These are phyloP conservation scores for Coptodon bakossiorum DNA, from an alignment of 2,113 vertebrate genomes.

Conservation along the genomic window DNA sequence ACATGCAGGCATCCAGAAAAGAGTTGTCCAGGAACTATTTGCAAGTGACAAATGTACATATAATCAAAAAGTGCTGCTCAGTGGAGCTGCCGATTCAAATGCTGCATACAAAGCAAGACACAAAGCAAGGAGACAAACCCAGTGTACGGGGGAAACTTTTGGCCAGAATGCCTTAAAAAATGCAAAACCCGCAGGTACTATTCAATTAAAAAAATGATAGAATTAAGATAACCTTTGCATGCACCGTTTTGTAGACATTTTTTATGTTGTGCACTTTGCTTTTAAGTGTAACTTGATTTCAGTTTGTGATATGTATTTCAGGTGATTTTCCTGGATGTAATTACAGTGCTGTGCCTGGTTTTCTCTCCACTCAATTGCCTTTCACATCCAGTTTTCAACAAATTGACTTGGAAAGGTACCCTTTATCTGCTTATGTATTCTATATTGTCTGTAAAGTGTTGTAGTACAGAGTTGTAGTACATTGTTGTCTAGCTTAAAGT, in stretches of 20 bases:
- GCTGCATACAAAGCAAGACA: slow-evolving; percentile 48
- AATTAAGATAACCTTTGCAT: not conserved
- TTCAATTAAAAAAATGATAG: not conserved
- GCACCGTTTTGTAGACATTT: not conserved
- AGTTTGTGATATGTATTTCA: not conserved
- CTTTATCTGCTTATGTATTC: not conserved
- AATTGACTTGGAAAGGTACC: slow-evolving; percentile 84
- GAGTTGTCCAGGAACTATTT: not conserved
- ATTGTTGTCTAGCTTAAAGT: not conserved
- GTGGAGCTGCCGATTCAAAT: slow-evolving; percentile 36
- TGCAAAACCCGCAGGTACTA: slow-evolving; percentile 22
- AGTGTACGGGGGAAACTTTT: slow-evolving; percentile 38
- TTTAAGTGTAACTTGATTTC: not conserved
- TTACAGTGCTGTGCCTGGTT: slow-evolving; percentile 18
- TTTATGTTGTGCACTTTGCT: not conserved
- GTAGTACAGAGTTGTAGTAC: not conserved
- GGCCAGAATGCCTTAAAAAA: not conserved
- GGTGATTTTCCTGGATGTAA: slow-evolving; percentile 9
- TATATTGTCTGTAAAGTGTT: not conserved
- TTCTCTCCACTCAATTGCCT: slow-evolving; percentile 70
- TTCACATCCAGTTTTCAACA: slow-evolving; percentile 75
- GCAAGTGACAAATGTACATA: not conserved
- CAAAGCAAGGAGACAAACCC: slow-evolving; percentile 54
- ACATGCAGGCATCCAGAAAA: not conserved
- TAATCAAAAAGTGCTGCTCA: not conserved